Conservation (phyloP, 1,140 invertebrate genomes). For the Sweltsa coloradensis region DNA sequence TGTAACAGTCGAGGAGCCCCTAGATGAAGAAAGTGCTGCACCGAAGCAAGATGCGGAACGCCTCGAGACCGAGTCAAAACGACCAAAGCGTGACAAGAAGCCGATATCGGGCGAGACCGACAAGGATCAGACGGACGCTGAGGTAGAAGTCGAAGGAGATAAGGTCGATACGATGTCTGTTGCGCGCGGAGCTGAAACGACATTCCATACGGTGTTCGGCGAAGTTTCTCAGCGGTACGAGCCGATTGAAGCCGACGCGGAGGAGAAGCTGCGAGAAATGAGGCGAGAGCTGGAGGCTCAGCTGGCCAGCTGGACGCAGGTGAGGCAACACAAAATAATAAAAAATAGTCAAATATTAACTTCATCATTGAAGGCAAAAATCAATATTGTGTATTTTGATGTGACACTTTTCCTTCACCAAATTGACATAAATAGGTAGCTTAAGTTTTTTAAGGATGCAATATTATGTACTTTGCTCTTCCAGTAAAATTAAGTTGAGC, state of each 20-base stretch:
- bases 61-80: constrained; percentile 13
- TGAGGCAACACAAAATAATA: too few relatives aligned
- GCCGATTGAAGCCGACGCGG: constrained; percentile 13
- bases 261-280: constrained; percentile 25
- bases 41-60: constrained; percentile 16
- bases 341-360: neutral
- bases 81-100: neutral
- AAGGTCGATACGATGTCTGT: constrained; percentile 50
- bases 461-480: too few relatives aligned
- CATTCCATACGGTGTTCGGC: constrained; percentile 42
- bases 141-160: constrained; percentile 65
- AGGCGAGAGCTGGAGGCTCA: constrained; percentile 39
- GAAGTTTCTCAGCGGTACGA: neutral
- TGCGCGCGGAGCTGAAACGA: constrained; percentile 52
- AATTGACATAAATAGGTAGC: too few relatives aligned
- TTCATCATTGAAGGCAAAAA: neutral
- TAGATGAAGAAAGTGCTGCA: too few relatives aligned
- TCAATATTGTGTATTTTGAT: neutral
- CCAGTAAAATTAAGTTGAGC: too few relatives aligned
- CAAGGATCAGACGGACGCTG: constrained; percentile 30
- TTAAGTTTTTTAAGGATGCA: too few relatives aligned
- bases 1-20: too few relatives aligned
- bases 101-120: constrained; percentile 13
- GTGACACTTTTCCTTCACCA: too few relatives aligned
- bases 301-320: constrained; percentile 36